These are phyloP conservation scores for Tachina grossa DNA, from an alignment of 2,888 invertebrate genomes.

Conservation along the genomic window DNA sequence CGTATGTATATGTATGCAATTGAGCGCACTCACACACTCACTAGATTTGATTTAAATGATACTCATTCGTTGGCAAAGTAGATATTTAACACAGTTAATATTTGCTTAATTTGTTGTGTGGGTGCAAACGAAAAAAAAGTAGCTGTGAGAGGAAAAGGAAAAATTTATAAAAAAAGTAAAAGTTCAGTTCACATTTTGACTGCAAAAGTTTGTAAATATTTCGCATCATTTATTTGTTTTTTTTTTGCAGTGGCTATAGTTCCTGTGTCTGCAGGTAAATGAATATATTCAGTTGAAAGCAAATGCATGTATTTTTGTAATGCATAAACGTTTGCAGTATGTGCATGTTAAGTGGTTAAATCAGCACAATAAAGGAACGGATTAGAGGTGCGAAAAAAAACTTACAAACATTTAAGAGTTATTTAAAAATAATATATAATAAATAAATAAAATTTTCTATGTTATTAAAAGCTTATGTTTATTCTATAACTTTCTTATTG, in stretches of 20 bases:
- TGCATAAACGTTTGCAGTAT: neutral
- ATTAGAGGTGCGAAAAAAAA: neutral
- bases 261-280: constrained; percentile 10
- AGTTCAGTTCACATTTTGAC: constrained; percentile 42
- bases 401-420: neutral
- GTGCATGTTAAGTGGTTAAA: neutral
- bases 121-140: neutral
- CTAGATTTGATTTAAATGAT: constrained; percentile 28
- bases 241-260: neutral
- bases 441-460: too few relatives aligned
- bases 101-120: constrained; percentile 49
- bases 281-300: constrained; percentile 1
- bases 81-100: constrained; percentile 44
- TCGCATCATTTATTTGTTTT: neutral
- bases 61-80: neutral
- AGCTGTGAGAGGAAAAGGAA: neutral
- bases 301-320: constrained; percentile 10
- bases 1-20: neutral
- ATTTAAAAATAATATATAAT: too few relatives aligned
- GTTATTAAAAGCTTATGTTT: too few relatives aligned
- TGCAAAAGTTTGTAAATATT: constrained; percentile 28
- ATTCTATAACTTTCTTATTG: too few relatives aligned
- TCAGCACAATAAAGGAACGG: neutral
- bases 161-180: constrained; percentile 34
- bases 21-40: neutral